Conservation (phyloP, 2,113 vertebrate species). For the Zapus hudsonius region DNA sequence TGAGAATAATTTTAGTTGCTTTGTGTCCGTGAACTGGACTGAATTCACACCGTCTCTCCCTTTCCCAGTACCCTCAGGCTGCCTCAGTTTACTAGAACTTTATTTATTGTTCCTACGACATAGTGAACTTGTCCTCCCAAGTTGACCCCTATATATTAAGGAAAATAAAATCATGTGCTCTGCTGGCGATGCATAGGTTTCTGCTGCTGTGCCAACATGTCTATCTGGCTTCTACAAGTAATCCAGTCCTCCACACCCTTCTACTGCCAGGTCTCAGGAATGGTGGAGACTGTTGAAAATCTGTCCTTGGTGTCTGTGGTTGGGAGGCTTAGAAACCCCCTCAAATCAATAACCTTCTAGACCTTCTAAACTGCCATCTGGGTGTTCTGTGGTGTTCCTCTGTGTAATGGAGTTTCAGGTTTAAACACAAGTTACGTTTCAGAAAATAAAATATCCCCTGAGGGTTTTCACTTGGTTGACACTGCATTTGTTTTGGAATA, state of each 20-base stretch:
- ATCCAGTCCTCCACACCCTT: not conserved
- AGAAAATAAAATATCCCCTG: constrained; percentile 30
- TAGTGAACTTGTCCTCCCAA: not conserved
- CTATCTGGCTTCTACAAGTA: not conserved
- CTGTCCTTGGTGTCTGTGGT: not conserved
- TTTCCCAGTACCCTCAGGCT: not conserved
- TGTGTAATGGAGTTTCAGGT: not conserved
- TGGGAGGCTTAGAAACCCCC: not conserved
- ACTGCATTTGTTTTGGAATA: not conserved
- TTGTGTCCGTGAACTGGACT: not conserved
- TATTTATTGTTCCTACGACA: constrained; percentile 21
- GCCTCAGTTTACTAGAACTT: constrained; percentile 36
- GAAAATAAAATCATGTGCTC: not conserved
- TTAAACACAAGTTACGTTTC: constrained; percentile 1
- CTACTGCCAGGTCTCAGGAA: not conserved
- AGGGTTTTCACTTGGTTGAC: not conserved
- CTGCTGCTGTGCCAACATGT: not conserved
- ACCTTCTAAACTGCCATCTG: not conserved
- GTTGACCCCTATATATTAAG: constrained; percentile 12
- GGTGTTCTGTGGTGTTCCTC: not conserved
- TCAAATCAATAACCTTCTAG: not conserved
- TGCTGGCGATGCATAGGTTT: not conserved
- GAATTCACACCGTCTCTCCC: not conserved
- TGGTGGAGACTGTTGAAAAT: not conserved
- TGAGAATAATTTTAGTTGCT: constrained; percentile 39